Evolutionary conservation across 23 tunicate genomes (phyloP).

Genomic region (Oikopleura albicans): DNA sequence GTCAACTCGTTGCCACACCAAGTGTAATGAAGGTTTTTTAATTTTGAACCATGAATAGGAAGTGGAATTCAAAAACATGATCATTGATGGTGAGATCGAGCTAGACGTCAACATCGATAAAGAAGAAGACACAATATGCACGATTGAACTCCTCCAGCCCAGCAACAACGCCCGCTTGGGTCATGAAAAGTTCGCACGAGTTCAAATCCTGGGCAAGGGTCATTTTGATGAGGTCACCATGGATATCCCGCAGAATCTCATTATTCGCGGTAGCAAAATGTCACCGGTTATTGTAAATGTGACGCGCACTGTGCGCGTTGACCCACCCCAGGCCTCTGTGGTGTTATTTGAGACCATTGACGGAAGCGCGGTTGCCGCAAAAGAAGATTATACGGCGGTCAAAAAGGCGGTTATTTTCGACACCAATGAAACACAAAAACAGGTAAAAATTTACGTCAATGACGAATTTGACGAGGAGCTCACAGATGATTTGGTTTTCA

Average conservation of each 20-base stretch:
- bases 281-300: neutral
- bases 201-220: neutral
- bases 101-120: slow-evolving; percentile 22
- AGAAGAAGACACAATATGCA: slow-evolving; percentile 42
- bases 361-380: neutral
- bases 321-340: slow-evolving; percentile 7
- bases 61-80: slow-evolving; percentile 2
- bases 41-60: too few species aligned
- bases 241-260: neutral
- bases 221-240: neutral
- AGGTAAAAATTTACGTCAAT: neutral
- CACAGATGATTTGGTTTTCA: neutral
- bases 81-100: neutral
- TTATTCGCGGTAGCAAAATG: neutral
- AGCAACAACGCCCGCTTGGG: slow-evolving; percentile 43
- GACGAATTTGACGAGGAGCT: slow-evolving; percentile 7
- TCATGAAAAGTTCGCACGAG: neutral
- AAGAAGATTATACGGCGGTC: neutral
- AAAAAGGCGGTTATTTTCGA: slow-evolving; percentile 7
- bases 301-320: neutral
- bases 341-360: slow-evolving; percentile 8
- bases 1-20: too few species aligned
- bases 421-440: neutral
- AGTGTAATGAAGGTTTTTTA: too few species aligned
- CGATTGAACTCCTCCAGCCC: slow-evolving; percentile 48